Conservation (phyloP, 2,797 vertebrate genomes). For the Sebastes vulpes region DNA sequence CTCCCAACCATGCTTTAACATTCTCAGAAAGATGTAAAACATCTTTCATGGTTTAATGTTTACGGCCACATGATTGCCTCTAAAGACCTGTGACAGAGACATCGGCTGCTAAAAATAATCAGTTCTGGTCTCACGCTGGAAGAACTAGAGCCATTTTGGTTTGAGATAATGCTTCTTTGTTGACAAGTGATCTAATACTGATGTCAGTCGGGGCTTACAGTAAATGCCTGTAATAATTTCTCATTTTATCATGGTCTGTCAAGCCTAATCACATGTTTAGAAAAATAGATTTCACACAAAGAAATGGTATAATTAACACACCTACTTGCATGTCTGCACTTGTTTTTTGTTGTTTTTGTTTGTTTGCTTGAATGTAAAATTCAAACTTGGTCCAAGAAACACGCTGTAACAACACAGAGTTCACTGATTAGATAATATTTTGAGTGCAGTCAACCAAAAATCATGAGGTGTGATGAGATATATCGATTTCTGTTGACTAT, state of each 20-base stretch:
- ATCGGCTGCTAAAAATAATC: conserved; percentile 50
- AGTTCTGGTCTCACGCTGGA: conserved; percentile 8
- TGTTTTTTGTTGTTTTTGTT: neutral
- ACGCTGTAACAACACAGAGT: neutral
- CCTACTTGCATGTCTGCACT: neutral
- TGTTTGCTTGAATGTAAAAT: neutral
- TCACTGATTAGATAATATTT: neutral
- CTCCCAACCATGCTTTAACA: conserved; percentile 31
- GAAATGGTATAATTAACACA: neutral
- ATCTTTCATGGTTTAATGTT: conserved; percentile 55
- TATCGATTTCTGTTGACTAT: neutral
- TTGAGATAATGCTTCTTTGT: conserved; percentile 13
- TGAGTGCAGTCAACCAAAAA: neutral
- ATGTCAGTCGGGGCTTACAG: neutral
- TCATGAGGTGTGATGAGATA: neutral
- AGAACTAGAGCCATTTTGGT: conserved; percentile 22
- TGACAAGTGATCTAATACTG: conserved; percentile 9
- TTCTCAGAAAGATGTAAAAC: conserved; percentile 15
- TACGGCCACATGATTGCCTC: conserved; percentile 53
- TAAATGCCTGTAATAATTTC: neutral
- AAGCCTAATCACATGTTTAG: neutral
- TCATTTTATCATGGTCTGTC: neutral
- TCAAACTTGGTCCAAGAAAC: neutral
- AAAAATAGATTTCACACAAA: neutral
- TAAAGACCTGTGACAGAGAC: conserved; percentile 47